These are phyloP conservation scores for Noctilio leporinus DNA, from an alignment of 2,113 vertebrate species.

Conservation along the genomic window DNA sequence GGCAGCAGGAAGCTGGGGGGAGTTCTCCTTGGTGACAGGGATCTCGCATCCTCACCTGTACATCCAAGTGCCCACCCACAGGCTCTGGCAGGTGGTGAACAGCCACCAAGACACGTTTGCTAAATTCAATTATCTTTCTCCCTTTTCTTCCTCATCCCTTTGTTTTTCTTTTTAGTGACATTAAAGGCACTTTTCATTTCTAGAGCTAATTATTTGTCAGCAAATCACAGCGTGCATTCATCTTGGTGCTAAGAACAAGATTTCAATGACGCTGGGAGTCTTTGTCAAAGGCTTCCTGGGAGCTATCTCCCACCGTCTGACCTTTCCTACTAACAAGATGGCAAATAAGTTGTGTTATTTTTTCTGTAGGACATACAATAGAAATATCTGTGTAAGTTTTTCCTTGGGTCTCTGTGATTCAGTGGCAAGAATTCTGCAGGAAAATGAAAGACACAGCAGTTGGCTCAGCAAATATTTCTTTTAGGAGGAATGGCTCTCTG, in stretches of 20 bases:
- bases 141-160: neutral
- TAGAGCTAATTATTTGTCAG: constrained; percentile 20
- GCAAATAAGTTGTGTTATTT: constrained; percentile 17
- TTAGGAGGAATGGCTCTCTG: neutral
- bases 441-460: neutral
- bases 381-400: constrained; percentile 37
- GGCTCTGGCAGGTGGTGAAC: neutral
- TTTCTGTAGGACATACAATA: neutral
- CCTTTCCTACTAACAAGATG: neutral
- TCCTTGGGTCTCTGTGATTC: neutral
- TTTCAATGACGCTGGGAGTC: neutral
- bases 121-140: neutral
- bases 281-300: neutral
- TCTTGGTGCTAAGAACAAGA: neutral
- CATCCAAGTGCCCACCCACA: neutral
- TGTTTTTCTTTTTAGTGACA: neutral
- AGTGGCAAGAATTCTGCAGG: neutral
- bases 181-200: constrained; percentile 13
- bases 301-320: constrained; percentile 5
- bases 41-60: fast-evolving
- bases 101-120: neutral
- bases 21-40: neutral
- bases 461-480: neutral
- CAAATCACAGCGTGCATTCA: neutral
- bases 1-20: neutral